phyloP scores from a whole-genome alignment of 2,888 invertebrate genomes.

The Drosophila hamatofila region DNA sequence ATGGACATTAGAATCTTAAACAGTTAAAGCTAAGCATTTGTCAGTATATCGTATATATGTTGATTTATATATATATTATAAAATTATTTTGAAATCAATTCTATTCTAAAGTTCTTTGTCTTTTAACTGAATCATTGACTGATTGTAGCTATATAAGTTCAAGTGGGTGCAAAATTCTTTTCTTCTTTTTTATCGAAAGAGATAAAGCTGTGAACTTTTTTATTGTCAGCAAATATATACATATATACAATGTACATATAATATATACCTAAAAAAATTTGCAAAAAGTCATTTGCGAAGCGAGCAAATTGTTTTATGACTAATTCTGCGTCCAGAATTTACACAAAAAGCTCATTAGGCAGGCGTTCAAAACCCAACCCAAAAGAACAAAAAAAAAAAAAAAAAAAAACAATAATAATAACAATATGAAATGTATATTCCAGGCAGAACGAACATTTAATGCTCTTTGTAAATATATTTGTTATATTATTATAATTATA shows the following conservation, averaged over 20 bases:
- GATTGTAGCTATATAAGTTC: constrained; percentile 1
- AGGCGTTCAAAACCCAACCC: constrained; percentile 2
- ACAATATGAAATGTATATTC: not conserved
- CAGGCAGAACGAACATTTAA: not conserved
- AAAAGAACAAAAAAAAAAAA: not conserved
- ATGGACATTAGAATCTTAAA: not conserved
- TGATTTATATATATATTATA: not conserved
- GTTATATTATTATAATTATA: not conserved
- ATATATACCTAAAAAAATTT: no score
- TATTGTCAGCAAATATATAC: not conserved
- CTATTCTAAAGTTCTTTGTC: not conserved
- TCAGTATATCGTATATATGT: not conserved
- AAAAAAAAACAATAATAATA: no score
- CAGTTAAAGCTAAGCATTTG: not conserved
- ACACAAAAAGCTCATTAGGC: constrained; percentile 9
- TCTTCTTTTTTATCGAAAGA: not conserved
- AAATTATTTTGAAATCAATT: not conserved
- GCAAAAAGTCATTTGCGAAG: constrained; percentile 2
- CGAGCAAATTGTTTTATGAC: constrained; percentile 4
- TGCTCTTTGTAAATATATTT: not conserved
- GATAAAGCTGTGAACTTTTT: not conserved
- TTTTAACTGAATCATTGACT: not conserved
- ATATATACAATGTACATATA: not conserved
- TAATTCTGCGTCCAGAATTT: constrained; percentile 11
- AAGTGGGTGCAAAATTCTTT: not conserved